Evolutionary conservation across 2,888 invertebrate species (phyloP).

Genomic region (Drosophila ustulata): DNA sequence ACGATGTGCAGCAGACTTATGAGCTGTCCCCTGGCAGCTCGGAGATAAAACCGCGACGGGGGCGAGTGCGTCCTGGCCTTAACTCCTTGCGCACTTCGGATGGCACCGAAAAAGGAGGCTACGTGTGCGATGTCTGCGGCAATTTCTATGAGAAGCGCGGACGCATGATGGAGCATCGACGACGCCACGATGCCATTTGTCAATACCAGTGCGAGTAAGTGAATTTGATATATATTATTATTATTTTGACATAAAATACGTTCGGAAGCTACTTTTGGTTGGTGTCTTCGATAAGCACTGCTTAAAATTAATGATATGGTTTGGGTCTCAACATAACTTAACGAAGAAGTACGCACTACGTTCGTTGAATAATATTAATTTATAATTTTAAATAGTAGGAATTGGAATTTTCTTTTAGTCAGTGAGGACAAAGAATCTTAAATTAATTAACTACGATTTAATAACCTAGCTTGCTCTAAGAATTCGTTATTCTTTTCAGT

Average conservation of each 20-base stretch:
- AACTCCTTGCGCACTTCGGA: slow-evolving; percentile 65
- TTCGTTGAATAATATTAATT: no score
- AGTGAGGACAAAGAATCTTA: no score
- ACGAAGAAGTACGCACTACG: no score
- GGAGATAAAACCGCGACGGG: slow-evolving; percentile 48
- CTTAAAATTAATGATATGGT: no score
- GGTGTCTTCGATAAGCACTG: no score
- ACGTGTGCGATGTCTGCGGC: slow-evolving; percentile 83
- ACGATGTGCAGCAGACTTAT: slow-evolving; percentile 30
- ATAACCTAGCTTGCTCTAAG: no score
- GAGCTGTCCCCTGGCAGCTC: background rate
- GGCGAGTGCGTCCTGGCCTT: slow-evolving; percentile 46
- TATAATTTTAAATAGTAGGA: no score
- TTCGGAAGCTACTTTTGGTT: background rate
- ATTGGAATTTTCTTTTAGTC: no score
- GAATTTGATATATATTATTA: background rate
- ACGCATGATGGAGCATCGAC: slow-evolving; percentile 82
- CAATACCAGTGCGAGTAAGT: slow-evolving; percentile 83
- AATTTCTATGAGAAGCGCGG: slow-evolving; percentile 82
- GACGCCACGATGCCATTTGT: slow-evolving; percentile 76
- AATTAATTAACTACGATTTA: no score
- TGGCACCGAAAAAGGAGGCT: slow-evolving; percentile 66
- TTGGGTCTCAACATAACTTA: no score
- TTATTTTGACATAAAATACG: no score
- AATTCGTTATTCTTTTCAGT: no score